Evolutionary conservation across 2,888 invertebrate species (phyloP).

Genomic region (Aspidiotus rigidus): DNA sequence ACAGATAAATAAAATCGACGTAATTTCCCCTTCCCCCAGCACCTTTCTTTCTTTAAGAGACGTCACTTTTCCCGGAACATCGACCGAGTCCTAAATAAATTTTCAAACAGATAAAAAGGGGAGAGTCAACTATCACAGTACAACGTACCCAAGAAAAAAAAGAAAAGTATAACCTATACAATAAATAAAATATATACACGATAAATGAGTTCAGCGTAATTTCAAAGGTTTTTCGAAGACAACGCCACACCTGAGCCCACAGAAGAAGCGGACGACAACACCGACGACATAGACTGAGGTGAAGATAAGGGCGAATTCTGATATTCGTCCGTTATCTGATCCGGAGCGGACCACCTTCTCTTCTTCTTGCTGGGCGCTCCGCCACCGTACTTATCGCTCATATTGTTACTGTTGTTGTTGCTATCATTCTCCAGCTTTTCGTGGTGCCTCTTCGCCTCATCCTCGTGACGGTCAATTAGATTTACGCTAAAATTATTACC

Average conservation of each 20-base stretch:
- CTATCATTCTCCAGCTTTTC: not conserved
- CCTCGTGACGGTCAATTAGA: not conserved
- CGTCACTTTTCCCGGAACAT: not conserved
- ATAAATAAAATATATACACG: too few relatives aligned
- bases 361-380: conserved; percentile 27
- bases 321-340: conserved; percentile 21
- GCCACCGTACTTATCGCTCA: not conserved
- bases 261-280: conserved; percentile 2
- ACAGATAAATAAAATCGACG: too few relatives aligned
- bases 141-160: not conserved
- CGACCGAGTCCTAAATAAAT: not conserved
- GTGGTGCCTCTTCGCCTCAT: not conserved
- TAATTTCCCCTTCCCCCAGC: too few relatives aligned
- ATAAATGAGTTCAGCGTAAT: not conserved
- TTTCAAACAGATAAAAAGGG: not conserved
- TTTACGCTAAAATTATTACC: conserved; percentile 1
- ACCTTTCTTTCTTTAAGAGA: too few relatives aligned
- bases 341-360: conserved; percentile 36
- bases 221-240: conserved; percentile 11
- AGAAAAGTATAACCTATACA: too few relatives aligned
- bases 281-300: conserved; percentile 4
- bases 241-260: not conserved
- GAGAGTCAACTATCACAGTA: conserved; percentile 1
- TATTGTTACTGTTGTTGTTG: conserved; percentile 18
- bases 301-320: conserved; percentile 12